These are phyloP conservation scores for Acanthopleura granulata DNA, from an alignment of 2,888 invertebrate species.

Conservation along the genomic window DNA sequence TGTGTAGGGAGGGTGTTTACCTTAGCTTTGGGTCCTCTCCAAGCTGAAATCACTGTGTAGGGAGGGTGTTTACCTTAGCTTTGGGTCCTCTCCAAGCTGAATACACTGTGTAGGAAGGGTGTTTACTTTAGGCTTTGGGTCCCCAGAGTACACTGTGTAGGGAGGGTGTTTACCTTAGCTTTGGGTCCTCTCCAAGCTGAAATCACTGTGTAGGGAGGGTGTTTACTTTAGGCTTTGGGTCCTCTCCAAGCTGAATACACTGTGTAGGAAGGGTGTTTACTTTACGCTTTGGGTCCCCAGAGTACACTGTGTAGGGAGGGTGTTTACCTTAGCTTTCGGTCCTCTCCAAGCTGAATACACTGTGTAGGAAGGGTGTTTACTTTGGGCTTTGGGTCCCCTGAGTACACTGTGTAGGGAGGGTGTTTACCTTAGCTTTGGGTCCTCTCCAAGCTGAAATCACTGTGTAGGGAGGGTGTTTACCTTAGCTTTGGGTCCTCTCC, in stretches of 20 bases:
- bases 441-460: conserved; percentile 89
- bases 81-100: conserved; percentile 87
- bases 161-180: conserved; percentile 56
- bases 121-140: conserved; percentile 74
- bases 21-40: conserved; percentile 81
- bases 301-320: no score
- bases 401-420: no score
- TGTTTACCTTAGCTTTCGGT: conserved; percentile 74
- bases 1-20: conserved; percentile 35
- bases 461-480: conserved; percentile 35
- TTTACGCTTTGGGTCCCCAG: no score
- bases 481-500: conserved; percentile 81
- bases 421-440: conserved; percentile 73
- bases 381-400: conserved; percentile 83
- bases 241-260: conserved; percentile 86
- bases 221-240: conserved; percentile 74
- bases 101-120: conserved; percentile 71
- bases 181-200: conserved; percentile 87
- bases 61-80: conserved; percentile 56
- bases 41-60: conserved; percentile 79
- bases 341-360: conserved; percentile 86
- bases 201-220: no score
- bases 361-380: conserved; percentile 80
- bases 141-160: conserved; percentile 80
- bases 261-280: conserved; percentile 35